Evolutionary conservation across 1,140 invertebrate species (phyloP).

Genomic region (Drosophila melanica): DNA sequence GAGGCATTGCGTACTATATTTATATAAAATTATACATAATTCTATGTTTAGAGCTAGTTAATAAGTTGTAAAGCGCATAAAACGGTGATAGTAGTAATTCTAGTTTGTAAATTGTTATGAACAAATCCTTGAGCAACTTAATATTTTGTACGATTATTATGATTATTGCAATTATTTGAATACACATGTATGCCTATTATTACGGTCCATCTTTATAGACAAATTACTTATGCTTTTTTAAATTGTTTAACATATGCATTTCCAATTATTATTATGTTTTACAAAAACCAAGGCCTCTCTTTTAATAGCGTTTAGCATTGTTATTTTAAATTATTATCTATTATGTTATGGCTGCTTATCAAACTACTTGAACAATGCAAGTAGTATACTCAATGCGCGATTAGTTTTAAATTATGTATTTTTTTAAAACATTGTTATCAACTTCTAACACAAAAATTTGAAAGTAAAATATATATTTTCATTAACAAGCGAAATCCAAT

Average conservation of each 20-base stretch:
- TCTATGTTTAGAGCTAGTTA: slow-evolving; percentile 31
- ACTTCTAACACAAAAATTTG: slow-evolving; percentile 69
- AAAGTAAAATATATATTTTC: slow-evolving; percentile 71
- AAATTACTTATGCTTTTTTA: slow-evolving; percentile 37
- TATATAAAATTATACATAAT: slow-evolving; percentile 33
- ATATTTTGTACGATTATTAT: slow-evolving; percentile 27
- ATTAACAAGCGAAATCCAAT: slow-evolving; percentile 37
- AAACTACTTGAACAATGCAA: slow-evolving; percentile 48
- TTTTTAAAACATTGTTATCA: slow-evolving; percentile 71
- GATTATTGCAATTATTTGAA: slow-evolving; percentile 32
- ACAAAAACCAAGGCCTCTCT: slow-evolving; percentile 41
- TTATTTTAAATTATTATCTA: slow-evolving; percentile 77
- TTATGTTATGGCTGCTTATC: slow-evolving; percentile 72
- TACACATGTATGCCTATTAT: slow-evolving; percentile 22
- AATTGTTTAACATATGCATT: slow-evolving; percentile 52
- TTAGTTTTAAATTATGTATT: slow-evolving; percentile 56
- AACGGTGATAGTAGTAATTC: slow-evolving; percentile 77
- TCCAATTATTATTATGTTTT: slow-evolving; percentile 49
- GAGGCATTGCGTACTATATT: slow-evolving; percentile 74
- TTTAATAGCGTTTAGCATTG: slow-evolving; percentile 57
- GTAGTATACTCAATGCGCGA: slow-evolving; percentile 57
- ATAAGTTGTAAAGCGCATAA: slow-evolving; percentile 54
- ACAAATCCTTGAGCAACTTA: slow-evolving; percentile 63
- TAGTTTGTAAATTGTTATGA: slow-evolving; percentile 75
- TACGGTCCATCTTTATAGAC: slow-evolving; percentile 36